A percentile compares a stretch with the other conserved stretches of the same genome.
Conservation (phyloP, 1,140 invertebrate species). For the Pantala flavescens region DNA sequence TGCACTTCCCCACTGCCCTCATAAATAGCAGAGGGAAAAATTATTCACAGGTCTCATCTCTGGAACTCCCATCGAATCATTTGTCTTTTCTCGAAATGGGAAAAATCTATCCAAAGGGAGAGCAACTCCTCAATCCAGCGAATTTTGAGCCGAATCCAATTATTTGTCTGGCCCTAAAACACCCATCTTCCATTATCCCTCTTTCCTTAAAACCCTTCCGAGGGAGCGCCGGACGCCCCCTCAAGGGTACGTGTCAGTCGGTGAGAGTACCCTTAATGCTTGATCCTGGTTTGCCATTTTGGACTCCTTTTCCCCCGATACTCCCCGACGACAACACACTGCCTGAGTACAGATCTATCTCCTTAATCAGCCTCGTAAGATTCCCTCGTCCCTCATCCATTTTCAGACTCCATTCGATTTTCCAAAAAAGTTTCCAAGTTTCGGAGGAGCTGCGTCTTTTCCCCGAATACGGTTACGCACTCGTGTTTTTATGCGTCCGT, state of each 20-base stretch:
- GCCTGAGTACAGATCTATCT: background rate
- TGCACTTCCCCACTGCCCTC: no score
- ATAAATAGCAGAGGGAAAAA: no score
- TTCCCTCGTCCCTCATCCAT: background rate
- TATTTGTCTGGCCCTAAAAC: background rate
- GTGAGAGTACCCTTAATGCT: conserved; percentile 1
- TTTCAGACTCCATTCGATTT: background rate
- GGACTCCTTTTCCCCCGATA: background rate
- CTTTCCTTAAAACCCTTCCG: background rate
- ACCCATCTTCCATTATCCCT: conserved; percentile 5
- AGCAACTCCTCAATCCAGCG: background rate
- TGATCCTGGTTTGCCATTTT: conserved; percentile 9
- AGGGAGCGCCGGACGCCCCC: background rate
- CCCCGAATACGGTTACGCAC: no score
- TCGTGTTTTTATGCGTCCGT: no score
- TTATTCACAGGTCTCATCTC: no score
- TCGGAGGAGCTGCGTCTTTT: no score
- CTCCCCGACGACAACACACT: background rate
- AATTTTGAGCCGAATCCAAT: background rate
- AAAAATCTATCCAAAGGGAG: background rate
- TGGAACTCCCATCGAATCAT: no score
- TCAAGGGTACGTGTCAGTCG: background rate
- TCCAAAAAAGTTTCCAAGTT: no score
- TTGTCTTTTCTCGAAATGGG: background rate
- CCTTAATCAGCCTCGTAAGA: conserved; percentile 5